phyloP scores from a whole-genome alignment of 2,888 invertebrate species.

The Orchesella flavescens region DNA sequence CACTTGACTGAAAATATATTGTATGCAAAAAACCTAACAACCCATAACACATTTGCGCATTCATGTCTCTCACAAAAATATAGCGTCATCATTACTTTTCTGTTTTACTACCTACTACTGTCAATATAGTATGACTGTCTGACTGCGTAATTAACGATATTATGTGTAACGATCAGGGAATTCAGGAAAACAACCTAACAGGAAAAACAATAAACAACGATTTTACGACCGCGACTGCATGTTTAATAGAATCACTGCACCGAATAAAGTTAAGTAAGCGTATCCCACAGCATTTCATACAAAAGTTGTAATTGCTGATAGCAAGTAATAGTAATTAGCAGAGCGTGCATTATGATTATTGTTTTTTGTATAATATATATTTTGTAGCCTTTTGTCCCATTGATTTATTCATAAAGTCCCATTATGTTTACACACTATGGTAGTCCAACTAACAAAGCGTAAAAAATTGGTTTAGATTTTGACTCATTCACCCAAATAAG shows the following conservation, averaged over 20 bases:
- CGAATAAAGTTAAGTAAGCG: constrained; percentile 41
- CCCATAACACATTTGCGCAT: too few species aligned
- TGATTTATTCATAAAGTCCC: constrained; percentile 23
- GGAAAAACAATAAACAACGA: constrained; percentile 16
- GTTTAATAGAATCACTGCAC: neutral
- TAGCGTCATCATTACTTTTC: neutral
- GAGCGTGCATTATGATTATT: constrained; percentile 57
- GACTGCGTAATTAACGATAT: neutral
- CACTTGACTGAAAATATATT: too few species aligned
- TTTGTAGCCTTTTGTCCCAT: constrained; percentile 38
- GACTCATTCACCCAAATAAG: too few species aligned
- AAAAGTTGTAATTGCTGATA: constrained; percentile 19
- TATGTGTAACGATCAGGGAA: neutral
- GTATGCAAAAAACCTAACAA: too few species aligned
- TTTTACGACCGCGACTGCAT: constrained; percentile 8
- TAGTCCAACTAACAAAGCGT: too few species aligned
- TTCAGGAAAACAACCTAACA: constrained; percentile 13
- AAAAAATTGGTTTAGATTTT: too few species aligned
- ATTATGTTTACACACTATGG: too few species aligned
- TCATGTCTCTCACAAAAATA: too few species aligned
- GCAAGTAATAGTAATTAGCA: constrained; percentile 35
- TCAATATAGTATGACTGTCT: too few species aligned
- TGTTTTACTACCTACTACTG: too few species aligned
- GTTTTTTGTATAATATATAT: neutral
- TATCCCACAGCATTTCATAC: constrained; percentile 19